phyloP scores from a whole-genome alignment of 2,797 vertebrate genomes.

The Microtus californicus region DNA sequence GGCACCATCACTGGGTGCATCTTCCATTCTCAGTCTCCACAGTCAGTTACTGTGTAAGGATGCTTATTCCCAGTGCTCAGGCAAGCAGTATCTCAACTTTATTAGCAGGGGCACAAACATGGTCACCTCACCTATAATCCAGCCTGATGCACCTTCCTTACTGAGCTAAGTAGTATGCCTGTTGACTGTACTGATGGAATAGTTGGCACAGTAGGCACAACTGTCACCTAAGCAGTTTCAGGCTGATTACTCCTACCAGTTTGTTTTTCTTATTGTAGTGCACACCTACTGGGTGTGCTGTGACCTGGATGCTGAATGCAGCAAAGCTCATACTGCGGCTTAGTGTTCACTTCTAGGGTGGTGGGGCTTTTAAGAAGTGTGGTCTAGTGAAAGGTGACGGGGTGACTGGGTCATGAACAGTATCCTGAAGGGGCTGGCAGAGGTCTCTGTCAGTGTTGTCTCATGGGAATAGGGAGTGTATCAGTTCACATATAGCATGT shows the following conservation, averaged over 20 bases:
- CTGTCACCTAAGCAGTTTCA: neutral
- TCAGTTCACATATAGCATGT: neutral
- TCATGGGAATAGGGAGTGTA: neutral
- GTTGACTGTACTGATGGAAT: neutral
- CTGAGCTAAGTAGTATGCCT: neutral
- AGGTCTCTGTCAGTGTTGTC: neutral
- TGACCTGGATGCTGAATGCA: neutral
- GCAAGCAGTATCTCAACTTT: neutral
- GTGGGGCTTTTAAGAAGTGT: neutral
- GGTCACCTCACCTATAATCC: neutral
- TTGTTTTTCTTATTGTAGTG: neutral
- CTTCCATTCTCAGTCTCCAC: neutral
- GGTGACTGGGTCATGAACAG: neutral
- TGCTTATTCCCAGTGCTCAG: neutral
- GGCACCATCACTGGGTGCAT: too few species aligned
- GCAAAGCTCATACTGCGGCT: neutral
- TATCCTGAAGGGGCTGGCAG: neutral
- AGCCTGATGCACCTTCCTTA: neutral
- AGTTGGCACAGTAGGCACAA: neutral
- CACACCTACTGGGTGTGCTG: neutral
- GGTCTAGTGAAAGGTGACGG: neutral
- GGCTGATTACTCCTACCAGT: neutral
- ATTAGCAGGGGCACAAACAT: neutral
- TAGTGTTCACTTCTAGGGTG: neutral
- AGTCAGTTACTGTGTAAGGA: neutral